A percentile compares a stretch with the other conserved stretches of the same genome.
These are phyloP conservation scores for Ceyx cyanopectus DNA, from an alignment of 2,113 vertebrate species.

Conservation along the genomic window DNA sequence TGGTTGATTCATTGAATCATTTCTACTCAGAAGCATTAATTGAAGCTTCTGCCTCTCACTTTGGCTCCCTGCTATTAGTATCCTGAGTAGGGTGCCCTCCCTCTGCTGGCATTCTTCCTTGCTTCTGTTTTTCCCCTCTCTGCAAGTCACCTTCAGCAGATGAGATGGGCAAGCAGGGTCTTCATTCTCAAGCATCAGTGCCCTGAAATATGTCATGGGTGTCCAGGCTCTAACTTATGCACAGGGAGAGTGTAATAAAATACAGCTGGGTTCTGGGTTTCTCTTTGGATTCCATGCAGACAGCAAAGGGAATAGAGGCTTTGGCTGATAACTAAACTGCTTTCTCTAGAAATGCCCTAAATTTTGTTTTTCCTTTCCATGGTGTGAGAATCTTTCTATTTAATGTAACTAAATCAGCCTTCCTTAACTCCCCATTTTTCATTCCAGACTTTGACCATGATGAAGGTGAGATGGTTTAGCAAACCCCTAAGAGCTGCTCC, in stretches of 20 bases:
- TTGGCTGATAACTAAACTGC: background rate
- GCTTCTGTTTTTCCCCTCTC: background rate
- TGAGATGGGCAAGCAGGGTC: background rate
- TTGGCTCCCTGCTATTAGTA: background rate
- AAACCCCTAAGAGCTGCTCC: background rate
- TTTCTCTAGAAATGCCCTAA: background rate
- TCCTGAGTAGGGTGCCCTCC: background rate
- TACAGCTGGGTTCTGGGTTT: accelerated
- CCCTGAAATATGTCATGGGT: background rate
- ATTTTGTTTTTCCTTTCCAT: background rate
- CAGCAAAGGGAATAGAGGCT: background rate
- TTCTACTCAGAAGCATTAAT: background rate
- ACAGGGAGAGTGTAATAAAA: too few species aligned
- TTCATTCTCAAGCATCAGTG: background rate
- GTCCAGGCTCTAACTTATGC: background rate
- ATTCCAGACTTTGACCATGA: background rate
- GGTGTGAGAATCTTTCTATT: background rate
- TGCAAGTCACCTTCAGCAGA: background rate
- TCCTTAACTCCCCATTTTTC: background rate
- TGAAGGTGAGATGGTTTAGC: background rate
- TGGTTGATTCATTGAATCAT: background rate
- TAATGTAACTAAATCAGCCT: background rate
- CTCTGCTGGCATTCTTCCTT: background rate
- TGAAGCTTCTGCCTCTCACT: background rate
- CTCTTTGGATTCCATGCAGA: background rate